Evolutionary conservation across 2,113 vertebrate genomes (phyloP), one percentile per base, ranked within the genome.

Genomic region (Calidris pygmaea): DNA sequence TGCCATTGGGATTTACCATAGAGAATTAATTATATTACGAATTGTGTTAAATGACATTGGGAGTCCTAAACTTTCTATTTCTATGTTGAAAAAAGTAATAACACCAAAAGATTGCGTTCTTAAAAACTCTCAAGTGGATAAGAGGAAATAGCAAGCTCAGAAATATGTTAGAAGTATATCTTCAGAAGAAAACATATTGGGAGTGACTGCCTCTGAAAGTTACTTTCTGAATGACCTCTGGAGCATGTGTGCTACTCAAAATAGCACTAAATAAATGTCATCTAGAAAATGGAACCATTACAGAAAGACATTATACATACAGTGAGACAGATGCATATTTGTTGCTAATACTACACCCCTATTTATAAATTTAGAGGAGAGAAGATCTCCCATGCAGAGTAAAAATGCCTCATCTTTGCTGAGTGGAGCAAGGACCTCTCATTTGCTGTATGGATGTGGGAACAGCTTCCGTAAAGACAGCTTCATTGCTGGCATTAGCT

Each of bases 1-100:
- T 65, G 48, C 66, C 80, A 60, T 9, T 89, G 90, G 73, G 89
- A 91, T 73, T 95, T 90, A 89, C 45, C 50, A 50, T 18, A 0
- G 13, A 94, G 53, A 89, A 92, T 81, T 90, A 96, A 93, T 92
- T 91, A 84, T 79, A 56, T 43, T 85, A 60, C 14, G 89, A 92
- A 85, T 70, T 73, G 22, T 72, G 50, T 76, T 74, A 95, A 90
- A 85, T 75, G 9, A 85, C 68, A 81, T 47, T 55, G 23, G 26
- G 47, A 92, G 26, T 45, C 39, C 68, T 90, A 89, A 88, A 80
- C 13, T 78, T 95, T 30, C 3, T 34, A 79, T 55, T 77, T 80
- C 20, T 78, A 23, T 24, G 12, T 45, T 72, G 41, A 83, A 87
- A 91, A 91, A 90, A 45, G 3, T 4, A 63, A 27, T 48, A 32